phyloP scores from a whole-genome alignment of 2,888 invertebrate genomes.

The Lepidonotus clava region DNA sequence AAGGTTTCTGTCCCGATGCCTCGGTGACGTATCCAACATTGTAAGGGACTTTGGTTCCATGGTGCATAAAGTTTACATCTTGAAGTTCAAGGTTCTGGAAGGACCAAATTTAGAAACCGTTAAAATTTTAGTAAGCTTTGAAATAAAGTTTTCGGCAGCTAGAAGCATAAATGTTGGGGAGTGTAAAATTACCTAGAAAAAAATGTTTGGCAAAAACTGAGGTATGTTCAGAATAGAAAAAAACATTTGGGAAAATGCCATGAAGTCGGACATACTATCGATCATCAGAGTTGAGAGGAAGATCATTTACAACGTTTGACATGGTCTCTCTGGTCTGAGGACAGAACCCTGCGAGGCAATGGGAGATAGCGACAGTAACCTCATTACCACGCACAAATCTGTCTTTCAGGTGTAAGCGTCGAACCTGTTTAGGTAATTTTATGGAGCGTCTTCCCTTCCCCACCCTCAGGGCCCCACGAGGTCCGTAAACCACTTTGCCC shows the following conservation, averaged over 20 bases:
- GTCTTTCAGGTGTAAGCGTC: conserved; percentile 14
- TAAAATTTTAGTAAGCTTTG: too few species aligned
- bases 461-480: neutral
- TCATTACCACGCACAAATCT: conserved; percentile 15
- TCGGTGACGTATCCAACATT: neutral
- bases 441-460: neutral
- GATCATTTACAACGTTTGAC: conserved; percentile 2
- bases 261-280: neutral
- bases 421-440: neutral
- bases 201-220: neutral
- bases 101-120: neutral
- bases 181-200: neutral
- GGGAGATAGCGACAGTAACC: neutral
- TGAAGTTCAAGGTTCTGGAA: conserved; percentile 35
- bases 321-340: neutral
- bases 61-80: conserved; percentile 33
- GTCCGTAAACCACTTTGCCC: neutral
- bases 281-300: neutral
- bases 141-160: too few species aligned
- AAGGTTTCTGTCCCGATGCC: neutral
- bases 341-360: neutral
- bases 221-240: neutral
- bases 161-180: too few species aligned
- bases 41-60: conserved; percentile 5
- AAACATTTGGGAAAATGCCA: neutral